These are phyloP conservation scores for Leuciscus idus DNA, from an alignment of 2,113 vertebrate species.

Conservation along the genomic window DNA sequence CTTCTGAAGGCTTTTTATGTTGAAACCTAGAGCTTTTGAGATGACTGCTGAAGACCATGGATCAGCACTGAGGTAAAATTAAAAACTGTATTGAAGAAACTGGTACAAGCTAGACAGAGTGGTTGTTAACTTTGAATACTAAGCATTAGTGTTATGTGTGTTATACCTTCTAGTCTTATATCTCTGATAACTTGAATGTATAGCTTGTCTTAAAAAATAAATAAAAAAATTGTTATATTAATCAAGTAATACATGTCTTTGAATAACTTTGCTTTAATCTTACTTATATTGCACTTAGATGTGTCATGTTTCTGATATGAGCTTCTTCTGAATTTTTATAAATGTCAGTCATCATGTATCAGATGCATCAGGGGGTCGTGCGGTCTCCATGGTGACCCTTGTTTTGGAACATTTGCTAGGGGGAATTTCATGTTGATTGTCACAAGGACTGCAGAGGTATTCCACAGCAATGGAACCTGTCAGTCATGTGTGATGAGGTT, in stretches of 20 bases:
- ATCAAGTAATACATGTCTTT: neutral
- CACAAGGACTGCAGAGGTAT: conserved; percentile 21
- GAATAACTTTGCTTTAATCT: neutral
- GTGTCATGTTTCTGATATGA: neutral
- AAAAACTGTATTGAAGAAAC: neutral
- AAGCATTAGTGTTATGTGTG: neutral
- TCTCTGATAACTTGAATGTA: neutral
- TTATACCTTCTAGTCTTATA: neutral
- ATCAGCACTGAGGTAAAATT: conserved; percentile 70
- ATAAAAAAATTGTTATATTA: neutral
- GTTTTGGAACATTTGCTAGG: conserved; percentile 30
- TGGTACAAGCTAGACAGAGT: neutral
- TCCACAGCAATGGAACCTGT: conserved; percentile 23
- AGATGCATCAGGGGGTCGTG: neutral
- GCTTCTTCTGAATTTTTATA: neutral
- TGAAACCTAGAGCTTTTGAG: conserved; percentile 58
- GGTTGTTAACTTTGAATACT: neutral
- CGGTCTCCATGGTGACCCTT: conserved; percentile 1
- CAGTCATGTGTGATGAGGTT: neutral
- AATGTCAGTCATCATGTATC: conserved; percentile 3
- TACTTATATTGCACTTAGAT: neutral
- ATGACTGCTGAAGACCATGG: conserved; percentile 72
- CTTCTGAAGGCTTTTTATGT: neutral
- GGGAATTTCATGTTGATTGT: conserved; percentile 16
- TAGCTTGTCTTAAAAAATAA: neutral